A percentile compares a stretch with the other conserved stretches of the same genome.
Conservation (phyloP, 2,888 invertebrate genomes). For the Drosophila rubida region DNA sequence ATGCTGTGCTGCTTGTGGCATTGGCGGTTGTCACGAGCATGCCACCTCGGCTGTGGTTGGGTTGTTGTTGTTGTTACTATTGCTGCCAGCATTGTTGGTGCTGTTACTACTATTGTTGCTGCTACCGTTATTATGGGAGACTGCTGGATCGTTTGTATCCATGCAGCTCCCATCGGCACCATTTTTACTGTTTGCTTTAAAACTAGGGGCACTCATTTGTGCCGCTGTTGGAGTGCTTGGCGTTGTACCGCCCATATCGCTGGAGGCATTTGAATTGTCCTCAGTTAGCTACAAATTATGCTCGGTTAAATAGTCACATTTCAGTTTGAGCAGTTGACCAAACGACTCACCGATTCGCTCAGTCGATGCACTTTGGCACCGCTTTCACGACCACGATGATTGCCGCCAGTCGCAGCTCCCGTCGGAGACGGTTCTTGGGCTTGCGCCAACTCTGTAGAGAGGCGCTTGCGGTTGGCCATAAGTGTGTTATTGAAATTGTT, state of each 20-base stretch:
- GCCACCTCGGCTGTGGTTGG: constrained; percentile 82
- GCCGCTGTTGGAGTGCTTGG: constrained; percentile 79
- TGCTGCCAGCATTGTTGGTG: constrained; percentile 28
- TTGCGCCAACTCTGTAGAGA: constrained; percentile 82
- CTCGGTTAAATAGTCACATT: background rate
- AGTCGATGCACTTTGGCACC: constrained; percentile 71
- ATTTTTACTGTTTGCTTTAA: constrained; percentile 61
- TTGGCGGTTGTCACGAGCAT: constrained; percentile 84
- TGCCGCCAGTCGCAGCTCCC: constrained; percentile 23
- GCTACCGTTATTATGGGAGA: constrained; percentile 44
- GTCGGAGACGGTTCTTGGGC: constrained; percentile 65
- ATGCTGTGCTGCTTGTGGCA: constrained; percentile 51
- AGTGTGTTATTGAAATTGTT: constrained; percentile 83
- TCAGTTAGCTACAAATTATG: constrained; percentile 66
- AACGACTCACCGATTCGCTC: constrained; percentile 82
- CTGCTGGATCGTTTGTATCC: constrained; percentile 49
- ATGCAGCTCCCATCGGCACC: constrained; percentile 51
- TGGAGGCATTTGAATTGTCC: constrained; percentile 84
- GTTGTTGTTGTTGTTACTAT: constrained; percentile 53
- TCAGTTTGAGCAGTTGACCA: background rate
- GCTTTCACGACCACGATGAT: constrained; percentile 59
- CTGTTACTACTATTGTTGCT: constrained; percentile 50
- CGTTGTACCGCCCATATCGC: constrained; percentile 72
- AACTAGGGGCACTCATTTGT: constrained; percentile 72
- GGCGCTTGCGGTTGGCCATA: constrained; percentile 83